phyloP scores from a whole-genome alignment of 2,888 invertebrate genomes.

The Enoplolaimus lenunculus region DNA sequence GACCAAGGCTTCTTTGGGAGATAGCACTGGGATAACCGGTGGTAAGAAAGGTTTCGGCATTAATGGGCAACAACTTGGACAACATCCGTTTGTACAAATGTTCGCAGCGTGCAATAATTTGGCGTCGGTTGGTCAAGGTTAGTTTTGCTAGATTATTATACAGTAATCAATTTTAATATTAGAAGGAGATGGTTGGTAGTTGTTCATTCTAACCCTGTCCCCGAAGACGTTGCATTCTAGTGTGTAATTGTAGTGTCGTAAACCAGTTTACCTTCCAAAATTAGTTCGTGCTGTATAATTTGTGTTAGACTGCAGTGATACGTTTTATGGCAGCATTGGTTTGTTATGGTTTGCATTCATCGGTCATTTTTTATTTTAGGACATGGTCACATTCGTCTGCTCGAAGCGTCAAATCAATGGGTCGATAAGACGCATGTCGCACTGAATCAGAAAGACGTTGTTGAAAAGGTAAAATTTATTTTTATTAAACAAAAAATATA shows the following conservation, averaged over 20 bases:
- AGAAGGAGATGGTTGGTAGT: too few species aligned
- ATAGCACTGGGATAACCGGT: neutral
- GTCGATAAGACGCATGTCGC: neutral
- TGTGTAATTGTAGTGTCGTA: too few species aligned
- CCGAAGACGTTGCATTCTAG: too few species aligned
- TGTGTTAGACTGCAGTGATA: too few species aligned
- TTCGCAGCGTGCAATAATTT: neutral
- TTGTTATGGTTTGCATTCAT: neutral
- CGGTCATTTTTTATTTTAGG: neutral
- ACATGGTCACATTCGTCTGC: neutral
- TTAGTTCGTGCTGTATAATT: too few species aligned
- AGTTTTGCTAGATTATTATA: neutral
- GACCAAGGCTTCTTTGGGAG: neutral
- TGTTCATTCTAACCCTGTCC: too few species aligned
- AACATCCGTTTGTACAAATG: slow-evolving; percentile 6
- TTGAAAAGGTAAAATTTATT: too few species aligned
- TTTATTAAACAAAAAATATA: too few species aligned
- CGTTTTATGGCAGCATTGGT: too few species aligned
- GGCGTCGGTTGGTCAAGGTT: slow-evolving; percentile 18
- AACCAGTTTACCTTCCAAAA: too few species aligned
- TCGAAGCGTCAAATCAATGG: neutral
- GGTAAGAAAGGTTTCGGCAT: too few species aligned
- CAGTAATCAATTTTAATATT: too few species aligned
- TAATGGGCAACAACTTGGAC: neutral
- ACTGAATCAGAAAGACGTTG: neutral